phyloP scores from a whole-genome alignment of 1,140 invertebrate species.

The Drosophila biarmipes region DNA sequence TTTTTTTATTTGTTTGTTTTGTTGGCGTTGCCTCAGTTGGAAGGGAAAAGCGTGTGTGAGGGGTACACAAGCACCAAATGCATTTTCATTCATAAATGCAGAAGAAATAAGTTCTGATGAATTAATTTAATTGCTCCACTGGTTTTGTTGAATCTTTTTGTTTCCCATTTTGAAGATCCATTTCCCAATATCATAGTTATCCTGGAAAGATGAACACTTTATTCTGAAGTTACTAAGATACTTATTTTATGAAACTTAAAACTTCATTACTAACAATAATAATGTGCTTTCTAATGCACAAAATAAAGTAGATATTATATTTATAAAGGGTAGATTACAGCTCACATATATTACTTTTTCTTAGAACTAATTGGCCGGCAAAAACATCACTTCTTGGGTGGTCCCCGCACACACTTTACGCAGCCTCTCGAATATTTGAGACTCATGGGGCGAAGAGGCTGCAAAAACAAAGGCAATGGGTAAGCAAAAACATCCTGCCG shows the following conservation, averaged over 20 bases:
- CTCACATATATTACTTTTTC: not conserved
- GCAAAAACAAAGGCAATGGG: slow-evolving; percentile 15
- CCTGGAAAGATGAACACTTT: too few relatives aligned
- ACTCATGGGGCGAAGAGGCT: slow-evolving; percentile 17
- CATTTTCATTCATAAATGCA: slow-evolving; percentile 63
- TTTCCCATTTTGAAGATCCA: not conserved
- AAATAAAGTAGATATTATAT: not conserved
- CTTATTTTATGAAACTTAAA: too few relatives aligned
- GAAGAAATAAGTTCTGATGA: not conserved
- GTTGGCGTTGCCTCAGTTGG: slow-evolving; percentile 6
- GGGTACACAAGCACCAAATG: slow-evolving; percentile 8
- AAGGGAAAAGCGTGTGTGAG: slow-evolving; percentile 5
- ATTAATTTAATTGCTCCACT: not conserved
- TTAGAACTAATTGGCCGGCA: slow-evolving; percentile 27
- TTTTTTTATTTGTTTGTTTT: slow-evolving; percentile 34
- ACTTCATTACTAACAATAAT: too few relatives aligned
- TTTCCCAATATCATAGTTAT: not conserved
- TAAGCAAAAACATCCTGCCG: slow-evolving; percentile 57
- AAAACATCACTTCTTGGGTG: slow-evolving; percentile 43
- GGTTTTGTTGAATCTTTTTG: not conserved
- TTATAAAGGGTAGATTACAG: too few relatives aligned
- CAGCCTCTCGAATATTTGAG: not conserved
- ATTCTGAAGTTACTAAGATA: too few relatives aligned
- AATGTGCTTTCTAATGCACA: too few relatives aligned
- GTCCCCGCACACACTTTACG: slow-evolving; percentile 31